phyloP scores from a whole-genome alignment of 2,888 invertebrate species.

The Erannis defoliaria region DNA sequence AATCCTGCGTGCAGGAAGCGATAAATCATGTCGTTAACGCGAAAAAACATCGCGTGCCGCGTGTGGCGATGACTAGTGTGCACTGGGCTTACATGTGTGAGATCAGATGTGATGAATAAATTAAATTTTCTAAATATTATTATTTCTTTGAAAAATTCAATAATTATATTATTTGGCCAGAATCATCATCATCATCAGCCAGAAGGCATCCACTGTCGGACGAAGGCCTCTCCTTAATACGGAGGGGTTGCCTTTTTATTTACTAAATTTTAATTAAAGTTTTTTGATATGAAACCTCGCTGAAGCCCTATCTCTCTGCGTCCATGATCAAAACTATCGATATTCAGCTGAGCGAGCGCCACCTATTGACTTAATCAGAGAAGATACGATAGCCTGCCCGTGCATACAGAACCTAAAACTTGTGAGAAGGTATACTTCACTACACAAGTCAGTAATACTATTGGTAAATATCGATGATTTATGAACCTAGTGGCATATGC shows the following conservation, averaged over 20 bases:
- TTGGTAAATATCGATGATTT: no score
- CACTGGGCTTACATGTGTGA: constrained; percentile 56
- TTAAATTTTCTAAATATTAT: not conserved
- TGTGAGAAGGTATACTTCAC: constrained; percentile 44
- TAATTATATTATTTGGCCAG: no score
- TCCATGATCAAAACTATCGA: constrained; percentile 29
- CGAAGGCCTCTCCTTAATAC: no score
- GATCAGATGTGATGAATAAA: constrained; percentile 50
- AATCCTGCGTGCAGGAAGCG: constrained; percentile 68
- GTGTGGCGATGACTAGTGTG: constrained; percentile 48
- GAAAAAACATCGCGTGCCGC: constrained; percentile 58
- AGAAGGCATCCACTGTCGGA: no score
- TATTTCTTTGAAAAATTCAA: no score
- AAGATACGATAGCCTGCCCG: constrained; percentile 49
- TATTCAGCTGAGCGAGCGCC: constrained; percentile 48
- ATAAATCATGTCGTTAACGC: constrained; percentile 64
- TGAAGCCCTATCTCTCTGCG: constrained; percentile 3
- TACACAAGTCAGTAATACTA: not conserved
- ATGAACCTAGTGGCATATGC: no score
- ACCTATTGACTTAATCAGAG: constrained; percentile 69
- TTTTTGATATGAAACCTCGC: not conserved
- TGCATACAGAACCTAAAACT: constrained; percentile 47
- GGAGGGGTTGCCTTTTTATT: no score
- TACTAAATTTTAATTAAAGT: no score
- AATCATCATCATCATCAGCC: no score